phyloP scores from a whole-genome alignment of 2,888 invertebrate species.

The Incurvaria masculella region DNA sequence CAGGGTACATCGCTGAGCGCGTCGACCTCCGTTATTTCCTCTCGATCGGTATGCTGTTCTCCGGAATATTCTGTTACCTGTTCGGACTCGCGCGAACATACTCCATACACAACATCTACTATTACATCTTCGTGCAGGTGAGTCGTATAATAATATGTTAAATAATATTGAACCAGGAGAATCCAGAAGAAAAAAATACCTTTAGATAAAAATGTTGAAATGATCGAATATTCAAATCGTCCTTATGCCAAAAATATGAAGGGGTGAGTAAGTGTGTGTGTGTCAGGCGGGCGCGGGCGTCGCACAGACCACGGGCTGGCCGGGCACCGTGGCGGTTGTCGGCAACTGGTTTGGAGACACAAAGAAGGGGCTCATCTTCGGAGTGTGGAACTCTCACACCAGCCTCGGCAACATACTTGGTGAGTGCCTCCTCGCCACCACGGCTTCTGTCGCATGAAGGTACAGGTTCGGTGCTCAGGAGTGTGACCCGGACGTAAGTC shows the following conservation, averaged over 20 bases:
- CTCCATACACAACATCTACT: slow-evolving; percentile 76
- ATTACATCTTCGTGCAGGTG: slow-evolving; percentile 84
- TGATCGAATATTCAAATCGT: too few relatives aligned
- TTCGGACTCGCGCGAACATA: slow-evolving; percentile 85
- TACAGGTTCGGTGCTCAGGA: too few relatives aligned
- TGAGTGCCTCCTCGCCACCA: slow-evolving; percentile 18
- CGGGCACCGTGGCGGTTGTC: slow-evolving; percentile 88
- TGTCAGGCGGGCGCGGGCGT: slow-evolving; percentile 75
- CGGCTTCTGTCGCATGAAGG: too few relatives aligned
- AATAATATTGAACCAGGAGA: too few relatives aligned
- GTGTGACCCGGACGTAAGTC: too few relatives aligned
- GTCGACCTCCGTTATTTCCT: slow-evolving; percentile 89
- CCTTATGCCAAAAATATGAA: too few relatives aligned
- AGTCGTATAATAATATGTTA: too few relatives aligned
- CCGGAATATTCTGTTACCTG: slow-evolving; percentile 81
- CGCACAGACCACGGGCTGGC: slow-evolving; percentile 95
- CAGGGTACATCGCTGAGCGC: slow-evolving; percentile 90
- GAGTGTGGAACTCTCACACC: slow-evolving; percentile 97
- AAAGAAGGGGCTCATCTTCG: slow-evolving; percentile 89
- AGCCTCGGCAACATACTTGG: slow-evolving; percentile 94
- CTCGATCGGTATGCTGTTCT: slow-evolving; percentile 85
- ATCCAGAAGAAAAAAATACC: too few relatives aligned
- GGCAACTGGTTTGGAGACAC: slow-evolving; percentile 97
- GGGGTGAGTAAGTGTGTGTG: slow-evolving; percentile 1
- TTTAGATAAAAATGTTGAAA: too few relatives aligned